Base-by-base conservation (phyloP, 2,888 invertebrate genomes). In the Mylabris sibirica region DNA sequence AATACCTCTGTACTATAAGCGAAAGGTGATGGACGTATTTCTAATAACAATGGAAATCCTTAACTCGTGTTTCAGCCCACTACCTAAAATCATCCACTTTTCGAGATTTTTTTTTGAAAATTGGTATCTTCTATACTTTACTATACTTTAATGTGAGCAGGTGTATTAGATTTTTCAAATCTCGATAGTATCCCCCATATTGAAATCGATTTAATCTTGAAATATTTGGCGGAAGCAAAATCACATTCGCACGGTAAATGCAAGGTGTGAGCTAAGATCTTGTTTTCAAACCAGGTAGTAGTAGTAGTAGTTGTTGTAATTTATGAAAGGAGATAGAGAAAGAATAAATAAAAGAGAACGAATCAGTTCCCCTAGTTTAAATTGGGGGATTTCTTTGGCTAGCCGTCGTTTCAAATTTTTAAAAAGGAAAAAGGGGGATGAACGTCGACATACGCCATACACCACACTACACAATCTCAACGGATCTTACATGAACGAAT, bases 1-100 rank as follows among this genome's bases (percentile, higher is more conserved):
- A 53, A 53, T 22, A 22, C 49, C 49, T 9, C 3, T 38, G 66
- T 70, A 69, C 71, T 70, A 68, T 69, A 70, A 66, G 69, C 72
- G 64, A 59, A 70, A 70, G 68, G 72, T 75, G 75, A 75, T 66
- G 74, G 73, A 75, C 76, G 67, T 57, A 68, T 67, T 68, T 71
- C 63, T 63, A 35, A 60, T 60, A 38, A 68, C 65, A 69, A 69
- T 69, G 41, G 49, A 61, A 26, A 63, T 66, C 66, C 64, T 67
- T 62, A 66, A 60, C 64, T 69, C 61, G 63, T 59, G 26, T 17
- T 44, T 6, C 30, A 64, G 69, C 64, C 66, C 66, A 69, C 49
- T 64, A 66, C 59, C 60, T 59, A 69, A 34, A 66, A 60, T 44
- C 44, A 2, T 14, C 12, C 12, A 38, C 14, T 38, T n/a, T n/a